Evolutionary conservation across 2,113 vertebrate genomes (phyloP), one percentile per base, ranked within the genome.

Genomic region (Vanacampus margaritifer): DNA sequence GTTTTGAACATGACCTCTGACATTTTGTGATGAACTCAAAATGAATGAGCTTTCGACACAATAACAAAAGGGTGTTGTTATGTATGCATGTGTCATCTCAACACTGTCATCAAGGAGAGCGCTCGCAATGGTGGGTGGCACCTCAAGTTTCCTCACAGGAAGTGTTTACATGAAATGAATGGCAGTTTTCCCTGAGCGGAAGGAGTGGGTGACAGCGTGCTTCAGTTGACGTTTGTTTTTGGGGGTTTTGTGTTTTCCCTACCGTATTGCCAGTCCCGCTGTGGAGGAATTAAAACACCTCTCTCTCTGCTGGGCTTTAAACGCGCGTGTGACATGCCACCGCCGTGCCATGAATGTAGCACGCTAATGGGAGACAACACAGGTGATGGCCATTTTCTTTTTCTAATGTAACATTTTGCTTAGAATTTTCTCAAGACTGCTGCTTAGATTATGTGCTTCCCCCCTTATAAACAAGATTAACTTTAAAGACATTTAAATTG

Each of bases 91-190:
- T 39, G 21, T 24, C 12, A 7, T 41, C 26, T 48, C 5, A 48
- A 46, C 26, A 11, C 58, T 35, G 58, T 13, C 17, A 36, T n/a
- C 12, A 62, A 67, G 24, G 45, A 61, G 37, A 64, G 60, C 3
- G 76, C 70, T 76, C 46, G 79, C 73, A 75, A 66, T 72, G 74
- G 82, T 79, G 72, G 84, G 79, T 85, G 84, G 77, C 78, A 72
- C 66, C 65, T 80, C 28, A 46, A 36, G 79, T 80, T 84, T 84
- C 79, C 76, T 83, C 68, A 78, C 87, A 90, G 88, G 88, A 90
- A 87, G 83, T 36, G 70, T 81, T 82, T 80, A 56, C 63, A 70
- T 70, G 79, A 59, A 82, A 82, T 84, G 75, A 82, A 79, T 82
- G 70, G 71, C 76, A 74, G 65, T 77, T 84, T 73, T 77, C 79